Conservation (phyloP, 2,888 invertebrate genomes). For the Brachyopa scutellaris region DNA sequence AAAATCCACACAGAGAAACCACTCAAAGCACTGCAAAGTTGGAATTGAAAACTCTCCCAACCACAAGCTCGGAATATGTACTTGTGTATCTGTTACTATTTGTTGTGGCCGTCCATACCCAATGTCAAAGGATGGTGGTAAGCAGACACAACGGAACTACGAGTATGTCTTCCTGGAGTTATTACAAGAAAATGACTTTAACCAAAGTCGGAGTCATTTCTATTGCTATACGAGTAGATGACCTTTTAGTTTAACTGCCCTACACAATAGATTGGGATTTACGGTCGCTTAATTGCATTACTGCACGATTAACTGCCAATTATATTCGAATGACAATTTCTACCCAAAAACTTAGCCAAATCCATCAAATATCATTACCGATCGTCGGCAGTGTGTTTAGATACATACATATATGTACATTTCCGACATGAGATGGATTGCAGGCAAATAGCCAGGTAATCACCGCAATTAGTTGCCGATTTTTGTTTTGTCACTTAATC, state of each 20-base stretch:
- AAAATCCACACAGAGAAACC: slow-evolving; percentile 29
- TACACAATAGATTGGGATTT: slow-evolving; percentile 5
- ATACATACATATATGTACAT: not conserved
- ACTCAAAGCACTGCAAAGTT: slow-evolving; percentile 36
- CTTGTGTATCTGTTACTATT: not conserved
- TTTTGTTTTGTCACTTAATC: not conserved
- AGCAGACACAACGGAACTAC: not conserved
- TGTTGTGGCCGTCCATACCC: not conserved
- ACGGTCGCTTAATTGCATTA: slow-evolving; percentile 39
- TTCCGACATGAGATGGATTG: not conserved
- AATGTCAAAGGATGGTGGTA: slow-evolving; percentile 39
- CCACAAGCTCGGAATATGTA: not conserved
- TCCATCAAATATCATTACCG: slow-evolving; percentile 21
- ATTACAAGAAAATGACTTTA: not conserved
- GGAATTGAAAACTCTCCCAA: slow-evolving; percentile 20
- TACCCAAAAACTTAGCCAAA: not conserved
- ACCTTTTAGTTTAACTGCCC: slow-evolving; percentile 9
- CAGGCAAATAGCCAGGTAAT: slow-evolving; percentile 10
- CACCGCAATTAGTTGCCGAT: slow-evolving; percentile 6
- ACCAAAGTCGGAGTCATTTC: too few species aligned
- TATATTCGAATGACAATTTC: slow-evolving; percentile 43
- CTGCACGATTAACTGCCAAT: slow-evolving; percentile 51
- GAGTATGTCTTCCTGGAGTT: slow-evolving; percentile 8
- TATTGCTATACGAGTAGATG: not conserved
- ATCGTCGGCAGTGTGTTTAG: not conserved